Base-by-base conservation (phyloP, 2,888 invertebrate genomes). In the Leucozona laternaria region DNA sequence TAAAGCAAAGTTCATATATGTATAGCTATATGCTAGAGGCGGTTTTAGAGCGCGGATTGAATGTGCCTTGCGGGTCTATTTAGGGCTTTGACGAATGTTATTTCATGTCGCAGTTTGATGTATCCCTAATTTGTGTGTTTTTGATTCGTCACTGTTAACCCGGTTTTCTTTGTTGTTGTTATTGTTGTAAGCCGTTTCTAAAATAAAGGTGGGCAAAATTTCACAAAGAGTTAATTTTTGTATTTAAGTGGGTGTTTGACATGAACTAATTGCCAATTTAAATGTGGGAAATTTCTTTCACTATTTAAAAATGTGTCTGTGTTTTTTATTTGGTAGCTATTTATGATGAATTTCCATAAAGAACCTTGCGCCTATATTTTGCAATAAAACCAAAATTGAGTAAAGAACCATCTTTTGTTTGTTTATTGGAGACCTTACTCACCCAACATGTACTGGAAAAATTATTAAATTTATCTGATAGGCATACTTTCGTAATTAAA, bases 61-160 rank as follows among this genome's bases (percentile, higher is more conserved):
- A 66, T 62, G 48, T 86, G 78, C 73, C 50, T 78, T 78, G n/a
- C 17, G 85, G 62, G 72, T 68, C 43, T 25, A 50, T 34, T 17
- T 53, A 10, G 60, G 81, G 62, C 73, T 72, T 78, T 78, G 60
- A 60, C 72, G 80, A 77, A 79, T 73, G 45, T 72, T 58, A 58
- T 53, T 78, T 58, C 71, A 71, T 73, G 77, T 81, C 72, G n/a
- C n/a, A 72, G 48, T 45, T 40, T 50, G 48, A 20, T 60, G 40
- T 76, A 20, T 71, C 62, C 48, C 72, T 50, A 73, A 68, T 81
- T 77, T 72, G 62, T 48, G 57, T 20, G 31, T 60, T 78, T 78
- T 73, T 68, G 45, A 81, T 86, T 86, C 75, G 86, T 86, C 70
- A 78, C 70, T 50, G 64, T 58, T 86, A 81, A 66, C 78, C 85